Evolutionary conservation across 2,888 invertebrate genomes (phyloP).

Genomic region (Mactromeris polynyma): DNA sequence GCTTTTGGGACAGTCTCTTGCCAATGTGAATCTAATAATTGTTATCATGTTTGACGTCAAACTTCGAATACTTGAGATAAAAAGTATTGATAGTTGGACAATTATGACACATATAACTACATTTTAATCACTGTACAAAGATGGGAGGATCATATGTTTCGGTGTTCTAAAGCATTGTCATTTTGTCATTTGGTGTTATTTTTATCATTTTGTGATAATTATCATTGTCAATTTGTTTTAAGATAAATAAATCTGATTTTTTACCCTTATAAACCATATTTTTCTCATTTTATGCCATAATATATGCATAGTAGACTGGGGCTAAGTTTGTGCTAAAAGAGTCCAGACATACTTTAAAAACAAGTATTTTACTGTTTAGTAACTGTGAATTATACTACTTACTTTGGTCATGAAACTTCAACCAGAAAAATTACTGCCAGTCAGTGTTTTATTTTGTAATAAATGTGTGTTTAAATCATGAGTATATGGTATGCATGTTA

Average conservation of each 20-base stretch:
- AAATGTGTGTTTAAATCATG: neutral
- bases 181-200: neutral
- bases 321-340: no score
- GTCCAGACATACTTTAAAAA: no score
- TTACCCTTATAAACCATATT: no score
- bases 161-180: neutral
- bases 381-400: no score
- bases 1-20: neutral
- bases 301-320: no score
- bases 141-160: neutral
- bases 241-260: neutral
- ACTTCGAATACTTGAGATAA: conserved; percentile 27
- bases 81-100: conserved; percentile 9
- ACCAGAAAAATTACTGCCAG: neutral
- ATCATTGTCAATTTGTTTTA: neutral
- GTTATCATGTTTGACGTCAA: conserved; percentile 39
- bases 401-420: neutral
- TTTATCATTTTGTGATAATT: neutral
- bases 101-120: conserved; percentile 16
- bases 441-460: neutral
- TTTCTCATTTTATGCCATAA: no score
- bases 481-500: neutral
- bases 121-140: conserved; percentile 2
- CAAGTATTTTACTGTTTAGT: no score
- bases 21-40: conserved; percentile 14